These are phyloP conservation scores for Pachliopta kotzebuea DNA, from an alignment of 2,888 invertebrate genomes.

Conservation along the genomic window DNA sequence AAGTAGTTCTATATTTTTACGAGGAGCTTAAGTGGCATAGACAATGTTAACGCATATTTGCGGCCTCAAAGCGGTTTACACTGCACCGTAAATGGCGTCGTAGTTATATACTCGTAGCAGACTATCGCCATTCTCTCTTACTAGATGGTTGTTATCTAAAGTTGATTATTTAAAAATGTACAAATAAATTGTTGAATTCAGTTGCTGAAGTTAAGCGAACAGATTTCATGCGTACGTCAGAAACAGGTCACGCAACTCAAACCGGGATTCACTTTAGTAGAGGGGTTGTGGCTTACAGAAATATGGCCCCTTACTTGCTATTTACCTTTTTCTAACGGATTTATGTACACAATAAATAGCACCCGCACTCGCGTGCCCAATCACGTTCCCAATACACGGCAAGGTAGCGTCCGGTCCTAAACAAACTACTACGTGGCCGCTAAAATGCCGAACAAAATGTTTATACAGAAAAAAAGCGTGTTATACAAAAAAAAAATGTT, in stretches of 20 bases:
- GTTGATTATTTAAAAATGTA: no score
- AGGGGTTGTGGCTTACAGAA: conserved; percentile 13
- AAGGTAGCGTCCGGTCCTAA: conserved; percentile 60
- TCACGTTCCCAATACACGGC: conserved; percentile 59
- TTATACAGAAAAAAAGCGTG: no score
- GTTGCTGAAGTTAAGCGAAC: neutral
- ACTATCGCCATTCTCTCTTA: no score
- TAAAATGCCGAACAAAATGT: conserved; percentile 43
- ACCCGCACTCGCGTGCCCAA: conserved; percentile 56
- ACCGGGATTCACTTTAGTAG: conserved; percentile 4
- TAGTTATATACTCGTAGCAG: no score
- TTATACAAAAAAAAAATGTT: no score
- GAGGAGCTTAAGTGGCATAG: no score
- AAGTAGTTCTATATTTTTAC: no score
- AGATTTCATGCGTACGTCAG: conserved; percentile 19
- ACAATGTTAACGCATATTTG: no score
- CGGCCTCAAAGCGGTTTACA: no score
- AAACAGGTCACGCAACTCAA: conserved; percentile 22
- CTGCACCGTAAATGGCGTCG: no score
- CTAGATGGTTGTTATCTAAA: no score
- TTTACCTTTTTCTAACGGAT: conserved; percentile 61
- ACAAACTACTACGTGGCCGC: conserved; percentile 54
- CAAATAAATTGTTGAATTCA: neutral
- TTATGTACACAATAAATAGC: conserved; percentile 67
- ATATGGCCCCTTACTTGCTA: conserved; percentile 22